Conservation (phyloP, 2,797 vertebrate genomes). For the Odontamblyopus lacepedii region DNA sequence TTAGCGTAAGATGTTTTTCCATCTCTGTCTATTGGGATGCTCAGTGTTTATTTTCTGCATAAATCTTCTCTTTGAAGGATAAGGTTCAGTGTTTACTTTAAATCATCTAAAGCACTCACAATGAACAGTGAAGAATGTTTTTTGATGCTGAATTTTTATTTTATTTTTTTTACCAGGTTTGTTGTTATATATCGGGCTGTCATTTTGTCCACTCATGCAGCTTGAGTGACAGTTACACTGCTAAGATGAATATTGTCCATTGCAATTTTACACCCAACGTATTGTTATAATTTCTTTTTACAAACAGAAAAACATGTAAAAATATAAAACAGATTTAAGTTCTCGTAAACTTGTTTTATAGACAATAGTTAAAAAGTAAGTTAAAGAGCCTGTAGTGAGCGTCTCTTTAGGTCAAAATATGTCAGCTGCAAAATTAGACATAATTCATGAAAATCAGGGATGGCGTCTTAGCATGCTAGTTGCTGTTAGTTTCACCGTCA, state of each 20-base stretch:
- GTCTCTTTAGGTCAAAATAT: no score
- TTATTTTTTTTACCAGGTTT: constrained; percentile 41
- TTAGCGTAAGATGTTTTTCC: constrained; percentile 55
- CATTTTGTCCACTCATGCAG: constrained; percentile 36
- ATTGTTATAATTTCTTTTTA: constrained; percentile 47
- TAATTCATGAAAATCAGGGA: no score
- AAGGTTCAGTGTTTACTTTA: constrained; percentile 32
- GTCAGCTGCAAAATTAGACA: no score
- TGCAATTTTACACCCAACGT: constrained; percentile 42
- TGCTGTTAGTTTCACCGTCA: no score
- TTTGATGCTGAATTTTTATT: constrained; percentile 14
- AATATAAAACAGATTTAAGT: neutral
- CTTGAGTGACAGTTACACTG: constrained; percentile 53
- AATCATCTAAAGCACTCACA: constrained; percentile 23
- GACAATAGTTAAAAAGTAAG: neutral
- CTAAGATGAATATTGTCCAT: constrained; percentile 54
- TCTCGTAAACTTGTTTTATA: neutral
- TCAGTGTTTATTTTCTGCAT: constrained; percentile 24
- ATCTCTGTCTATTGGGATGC: constrained; percentile 32
- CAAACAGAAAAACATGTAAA: neutral
- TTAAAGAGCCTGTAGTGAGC: constrained; percentile 3
- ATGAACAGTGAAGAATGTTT: constrained; percentile 30
- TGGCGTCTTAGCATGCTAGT: no score
- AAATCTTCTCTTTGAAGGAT: constrained; percentile 37
- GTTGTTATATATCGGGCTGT: constrained; percentile 52